A percentile compares a stretch with the other conserved stretches of the same genome.
Conservation (phyloP, 2,888 invertebrate genomes). For the Pseudococcus viburni region DNA sequence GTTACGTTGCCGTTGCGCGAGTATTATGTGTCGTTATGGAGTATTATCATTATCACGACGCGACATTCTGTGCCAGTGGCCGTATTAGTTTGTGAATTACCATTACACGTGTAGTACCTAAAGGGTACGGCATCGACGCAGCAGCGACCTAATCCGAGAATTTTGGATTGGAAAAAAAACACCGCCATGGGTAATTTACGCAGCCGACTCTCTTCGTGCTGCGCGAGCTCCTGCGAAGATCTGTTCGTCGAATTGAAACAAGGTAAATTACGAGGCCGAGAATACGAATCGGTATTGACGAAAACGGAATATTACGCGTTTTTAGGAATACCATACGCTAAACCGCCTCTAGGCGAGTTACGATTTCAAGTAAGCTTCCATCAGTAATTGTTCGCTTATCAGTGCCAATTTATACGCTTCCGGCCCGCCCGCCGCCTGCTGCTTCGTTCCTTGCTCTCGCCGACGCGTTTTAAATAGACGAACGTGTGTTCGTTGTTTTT, state of each 20-base stretch:
- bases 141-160: no score
- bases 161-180: not conserved
- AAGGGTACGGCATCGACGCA: not conserved
- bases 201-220: not conserved
- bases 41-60: not conserved
- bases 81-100: not conserved
- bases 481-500: not conserved
- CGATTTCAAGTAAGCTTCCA: constrained; percentile 66
- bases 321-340: constrained; percentile 67
- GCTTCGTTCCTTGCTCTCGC: not conserved
- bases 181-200: constrained; percentile 15
- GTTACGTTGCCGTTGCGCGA: not conserved
- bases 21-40: not conserved
- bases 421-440: not conserved
- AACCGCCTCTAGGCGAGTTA: constrained; percentile 64
- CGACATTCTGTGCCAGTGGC: not conserved
- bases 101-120: not conserved
- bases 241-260: constrained; percentile 57
- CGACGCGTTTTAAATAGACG: constrained; percentile 20
- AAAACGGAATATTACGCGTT: constrained; percentile 63
- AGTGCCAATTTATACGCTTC: constrained; percentile 39
- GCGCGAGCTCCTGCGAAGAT: not conserved
- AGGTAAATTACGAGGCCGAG: constrained; percentile 63
- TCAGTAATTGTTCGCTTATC: constrained; percentile 13
- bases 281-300: constrained; percentile 58